Conservation (phyloP, 37 sponge, comb jelly and placozoan species). For the Tethya wilhelma region DNA sequence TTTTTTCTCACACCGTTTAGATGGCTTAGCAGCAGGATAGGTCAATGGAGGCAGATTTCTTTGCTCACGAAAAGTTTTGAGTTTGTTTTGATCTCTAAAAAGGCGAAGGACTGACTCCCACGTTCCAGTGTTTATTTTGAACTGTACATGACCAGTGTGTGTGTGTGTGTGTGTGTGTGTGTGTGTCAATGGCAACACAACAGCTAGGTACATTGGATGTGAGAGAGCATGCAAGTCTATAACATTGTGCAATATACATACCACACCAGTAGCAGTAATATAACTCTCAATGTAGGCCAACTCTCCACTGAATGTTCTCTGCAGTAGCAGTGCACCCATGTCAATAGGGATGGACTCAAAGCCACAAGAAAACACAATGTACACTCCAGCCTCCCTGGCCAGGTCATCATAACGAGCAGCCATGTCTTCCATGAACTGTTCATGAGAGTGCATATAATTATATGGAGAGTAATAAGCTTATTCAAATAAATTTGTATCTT, state of each 20-base stretch:
- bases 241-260: too few relatives aligned
- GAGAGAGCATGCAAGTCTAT: too few relatives aligned
- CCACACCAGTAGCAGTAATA: conserved; percentile 11
- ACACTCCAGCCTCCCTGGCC: conserved; percentile 81
- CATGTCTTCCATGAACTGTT: conserved; percentile 79
- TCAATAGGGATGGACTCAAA: conserved; percentile 94
- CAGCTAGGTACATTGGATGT: too few relatives aligned
- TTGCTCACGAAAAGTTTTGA: conserved; percentile 48
- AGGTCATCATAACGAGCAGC: conserved; percentile 60
- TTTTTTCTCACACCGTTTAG: conserved; percentile 20
- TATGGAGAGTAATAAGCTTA: too few relatives aligned
- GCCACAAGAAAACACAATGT: conserved; percentile 87
- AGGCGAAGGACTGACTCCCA: conserved; percentile 79
- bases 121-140: conserved; percentile 82
- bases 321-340: conserved; percentile 70
- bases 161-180: too few relatives aligned
- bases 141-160: too few relatives aligned
- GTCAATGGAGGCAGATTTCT: conserved; percentile 3
- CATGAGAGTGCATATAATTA: too few relatives aligned
- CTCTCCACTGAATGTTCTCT: conserved; percentile 66
- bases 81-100: conserved; percentile 32
- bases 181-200: too few relatives aligned
- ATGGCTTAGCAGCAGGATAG: conserved; percentile 17
- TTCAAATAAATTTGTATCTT: too few relatives aligned
- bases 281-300: conserved; percentile 76